Conservation (phyloP, 2,113 vertebrate genomes). For the Apodemus sylvaticus region DNA sequence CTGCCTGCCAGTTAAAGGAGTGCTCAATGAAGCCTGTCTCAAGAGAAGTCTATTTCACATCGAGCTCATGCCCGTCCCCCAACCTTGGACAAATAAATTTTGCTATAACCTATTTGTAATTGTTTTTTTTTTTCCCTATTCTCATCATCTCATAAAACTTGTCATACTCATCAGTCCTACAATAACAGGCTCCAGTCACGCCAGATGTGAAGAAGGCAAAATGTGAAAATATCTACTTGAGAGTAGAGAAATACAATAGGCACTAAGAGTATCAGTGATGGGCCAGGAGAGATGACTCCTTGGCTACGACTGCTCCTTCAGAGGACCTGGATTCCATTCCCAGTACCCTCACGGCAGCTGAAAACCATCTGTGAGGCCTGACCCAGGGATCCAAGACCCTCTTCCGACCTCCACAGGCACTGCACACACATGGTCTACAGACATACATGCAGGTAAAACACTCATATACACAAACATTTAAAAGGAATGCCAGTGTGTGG, state of each 20-base stretch:
- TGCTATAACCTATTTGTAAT: conserved; percentile 17
- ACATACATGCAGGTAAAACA: background rate
- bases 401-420: background rate
- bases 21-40: too few species aligned
- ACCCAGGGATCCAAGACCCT: background rate
- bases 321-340: background rate
- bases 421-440: background rate
- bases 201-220: conserved; percentile 7
- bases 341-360: background rate
- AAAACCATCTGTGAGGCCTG: background rate
- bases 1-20: too few species aligned
- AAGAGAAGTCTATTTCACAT: too few species aligned
- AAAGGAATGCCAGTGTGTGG: background rate
- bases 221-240: background rate
- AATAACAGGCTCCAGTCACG: background rate
- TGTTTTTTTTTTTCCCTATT: conserved; percentile 20
- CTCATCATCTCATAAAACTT: background rate
- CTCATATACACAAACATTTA: background rate
- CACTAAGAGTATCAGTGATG: background rate
- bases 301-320: background rate
- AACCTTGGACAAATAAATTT: background rate
- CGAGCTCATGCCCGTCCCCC: too few species aligned
- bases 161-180: background rate
- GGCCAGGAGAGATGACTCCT: background rate
- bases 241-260: background rate